Percentiles rank a stretch among this genome's conserved stretches.
phyloP scores from a whole-genome alignment of 2,113 vertebrate genomes.

The Eptesicus fuscus region DNA sequence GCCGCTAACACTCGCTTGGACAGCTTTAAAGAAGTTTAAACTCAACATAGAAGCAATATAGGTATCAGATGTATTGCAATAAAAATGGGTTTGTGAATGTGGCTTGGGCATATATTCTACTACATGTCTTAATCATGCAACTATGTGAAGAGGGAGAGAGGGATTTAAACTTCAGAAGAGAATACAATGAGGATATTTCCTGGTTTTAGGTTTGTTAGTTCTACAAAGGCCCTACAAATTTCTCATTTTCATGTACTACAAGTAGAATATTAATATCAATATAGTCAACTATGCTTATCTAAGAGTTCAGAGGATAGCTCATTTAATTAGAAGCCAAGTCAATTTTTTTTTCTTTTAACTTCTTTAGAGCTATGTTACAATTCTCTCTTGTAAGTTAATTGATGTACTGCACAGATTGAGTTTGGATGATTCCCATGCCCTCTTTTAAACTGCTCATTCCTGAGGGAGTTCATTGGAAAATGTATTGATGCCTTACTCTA shows the following conservation, averaged over 20 bases:
- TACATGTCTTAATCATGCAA: background rate
- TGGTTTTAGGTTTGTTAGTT: background rate
- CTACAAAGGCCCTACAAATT: background rate
- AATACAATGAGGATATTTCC: background rate
- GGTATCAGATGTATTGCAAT: background rate
- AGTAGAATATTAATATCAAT: slow-evolving; percentile 5
- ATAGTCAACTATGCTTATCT: background rate
- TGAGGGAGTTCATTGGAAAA: background rate
- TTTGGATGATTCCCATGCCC: background rate
- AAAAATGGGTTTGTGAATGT: background rate
- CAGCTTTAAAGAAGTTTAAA: background rate
- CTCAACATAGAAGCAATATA: background rate
- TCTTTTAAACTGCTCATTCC: background rate
- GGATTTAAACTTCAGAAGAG: background rate
- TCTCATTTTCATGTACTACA: background rate
- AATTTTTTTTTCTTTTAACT: background rate
- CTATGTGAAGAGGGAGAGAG: background rate
- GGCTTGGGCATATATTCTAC: background rate
- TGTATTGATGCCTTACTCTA: background rate
- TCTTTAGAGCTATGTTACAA: background rate
- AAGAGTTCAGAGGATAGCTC: background rate
- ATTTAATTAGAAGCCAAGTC: background rate
- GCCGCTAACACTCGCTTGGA: background rate
- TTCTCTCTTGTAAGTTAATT: background rate
- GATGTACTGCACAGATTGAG: background rate